Percentiles rank a stretch among this genome's conserved stretches.
Conservation (phyloP, 2,113 vertebrate genomes). For the Aspidoscelis tigris region DNA sequence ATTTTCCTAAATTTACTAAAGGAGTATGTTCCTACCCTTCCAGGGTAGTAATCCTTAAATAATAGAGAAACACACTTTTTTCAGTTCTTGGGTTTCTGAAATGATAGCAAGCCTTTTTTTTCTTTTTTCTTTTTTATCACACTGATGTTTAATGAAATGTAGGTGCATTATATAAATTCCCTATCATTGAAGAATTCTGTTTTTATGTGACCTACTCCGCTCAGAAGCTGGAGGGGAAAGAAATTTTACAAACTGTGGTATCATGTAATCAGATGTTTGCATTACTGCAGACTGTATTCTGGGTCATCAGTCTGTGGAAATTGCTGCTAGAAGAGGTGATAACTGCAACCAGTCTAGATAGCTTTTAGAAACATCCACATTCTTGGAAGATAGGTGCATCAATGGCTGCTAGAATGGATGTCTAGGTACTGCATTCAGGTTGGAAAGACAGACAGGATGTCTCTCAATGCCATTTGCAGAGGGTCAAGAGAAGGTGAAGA, state of each 20-base stretch:
- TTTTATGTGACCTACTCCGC: no score
- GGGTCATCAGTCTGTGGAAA: no score
- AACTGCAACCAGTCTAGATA: no score
- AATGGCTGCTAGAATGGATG: no score
- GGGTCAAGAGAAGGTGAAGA: no score
- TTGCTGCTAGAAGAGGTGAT: no score
- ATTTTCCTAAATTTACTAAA: neutral
- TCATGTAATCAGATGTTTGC: neutral
- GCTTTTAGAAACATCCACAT: no score
- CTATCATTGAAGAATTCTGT: neutral
- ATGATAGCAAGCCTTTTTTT: neutral
- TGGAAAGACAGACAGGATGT: no score
- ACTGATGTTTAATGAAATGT: neutral
- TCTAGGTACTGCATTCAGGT: no score
- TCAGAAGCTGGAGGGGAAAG: neutral
- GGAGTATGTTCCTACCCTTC: neutral
- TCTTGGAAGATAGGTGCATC: no score
- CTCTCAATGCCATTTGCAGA: no score
- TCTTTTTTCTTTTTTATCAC: neutral
- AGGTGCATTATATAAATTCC: neutral
- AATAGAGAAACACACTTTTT: neutral
- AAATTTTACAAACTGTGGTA: neutral
- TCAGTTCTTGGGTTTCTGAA: neutral
- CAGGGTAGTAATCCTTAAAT: neutral
- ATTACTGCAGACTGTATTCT: neutral